Evolutionary conservation across 2,888 invertebrate species (phyloP).

Genomic region (Cantharis nigra): DNA sequence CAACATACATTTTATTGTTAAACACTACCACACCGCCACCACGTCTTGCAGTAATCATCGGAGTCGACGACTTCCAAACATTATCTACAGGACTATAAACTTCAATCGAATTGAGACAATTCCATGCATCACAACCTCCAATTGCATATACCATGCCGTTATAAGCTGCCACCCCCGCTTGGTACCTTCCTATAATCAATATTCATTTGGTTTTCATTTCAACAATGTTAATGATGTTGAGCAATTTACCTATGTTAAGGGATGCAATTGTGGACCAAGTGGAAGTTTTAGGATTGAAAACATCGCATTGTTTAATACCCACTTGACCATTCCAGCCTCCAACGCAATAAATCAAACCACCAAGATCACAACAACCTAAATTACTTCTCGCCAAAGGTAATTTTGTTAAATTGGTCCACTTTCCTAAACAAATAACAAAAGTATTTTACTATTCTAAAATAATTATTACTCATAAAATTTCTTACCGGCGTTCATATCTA

Average conservation of each 20-base stretch:
- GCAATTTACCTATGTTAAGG: constrained; percentile 63
- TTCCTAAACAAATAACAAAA: constrained; percentile 29
- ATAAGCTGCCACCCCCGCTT: constrained; percentile 75
- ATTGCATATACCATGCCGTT: constrained; percentile 74
- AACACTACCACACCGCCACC: constrained; percentile 75
- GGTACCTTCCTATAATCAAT: constrained; percentile 67
- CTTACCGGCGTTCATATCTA: constrained; percentile 57
- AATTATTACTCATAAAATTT: not conserved
- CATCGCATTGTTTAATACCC: constrained; percentile 74
- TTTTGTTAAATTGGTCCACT: constrained; percentile 56
- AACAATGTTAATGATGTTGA: not conserved
- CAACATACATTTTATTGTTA: constrained; percentile 65
- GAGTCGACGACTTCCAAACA: constrained; percentile 63
- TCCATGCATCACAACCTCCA: constrained; percentile 90
- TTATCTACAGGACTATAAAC: constrained; percentile 67
- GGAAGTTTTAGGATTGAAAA: constrained; percentile 66
- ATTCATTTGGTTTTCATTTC: not conserved
- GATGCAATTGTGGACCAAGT: constrained; percentile 72
- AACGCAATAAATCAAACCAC: constrained; percentile 72
- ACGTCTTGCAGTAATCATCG: constrained; percentile 72
- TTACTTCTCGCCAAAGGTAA: constrained; percentile 70
- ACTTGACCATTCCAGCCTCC: constrained; percentile 79
- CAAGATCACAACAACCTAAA: constrained; percentile 69
- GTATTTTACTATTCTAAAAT: not conserved
- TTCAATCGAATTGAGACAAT: constrained; percentile 74